Evolutionary conservation across 2,113 vertebrate species (phyloP), one percentile per base, ranked within the genome.

Genomic region (Diadophis punctatus): DNA sequence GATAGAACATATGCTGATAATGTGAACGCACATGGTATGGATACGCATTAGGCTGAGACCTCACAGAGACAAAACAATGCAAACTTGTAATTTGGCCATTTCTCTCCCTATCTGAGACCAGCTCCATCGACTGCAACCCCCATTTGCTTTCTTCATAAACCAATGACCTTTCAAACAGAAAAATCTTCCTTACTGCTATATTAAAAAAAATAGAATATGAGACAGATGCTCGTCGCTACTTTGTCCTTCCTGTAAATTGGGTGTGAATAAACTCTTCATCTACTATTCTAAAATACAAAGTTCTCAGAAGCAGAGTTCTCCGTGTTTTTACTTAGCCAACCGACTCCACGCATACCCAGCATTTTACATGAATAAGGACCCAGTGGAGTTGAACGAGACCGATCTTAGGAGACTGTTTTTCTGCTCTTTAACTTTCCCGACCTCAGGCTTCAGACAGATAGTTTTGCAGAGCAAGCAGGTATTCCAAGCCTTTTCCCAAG

Each of bases 401-500:
- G 80, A 52, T 90, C 55, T n/a, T 88, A 46, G 4, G 51, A 53
- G 60, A 1, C 18, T 91, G 34, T 10, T 48, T 86, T 85, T 90
- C 74, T 90, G 51, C 16, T 93, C 55, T 93, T 91, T 92, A 90
- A 91, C 89, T 74, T 12, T 0, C 22, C 11, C 60, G 95, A 95
- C 93, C 90, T 91, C 87, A 6, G 9, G 94, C 46, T 63, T 43
- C 23, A 39, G 93, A 94, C 85, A 88, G 43, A 88, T 92, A 34
- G 39, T 1, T 80, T 43, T 0, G 23, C 92, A 94, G 51, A 90
- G 93, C 91, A 91, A 92, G 94, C 93, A 96, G 94, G 93, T 94
- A 92, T 93, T 94, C 93, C 46, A 39, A 52, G 85, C 92, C 94
- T 87, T 92, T 94, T 85, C 48, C 91, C 25, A 80, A 53, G 52